Conservation (phyloP, 2,888 invertebrate genomes). For the Protodeltote pygarga region DNA sequence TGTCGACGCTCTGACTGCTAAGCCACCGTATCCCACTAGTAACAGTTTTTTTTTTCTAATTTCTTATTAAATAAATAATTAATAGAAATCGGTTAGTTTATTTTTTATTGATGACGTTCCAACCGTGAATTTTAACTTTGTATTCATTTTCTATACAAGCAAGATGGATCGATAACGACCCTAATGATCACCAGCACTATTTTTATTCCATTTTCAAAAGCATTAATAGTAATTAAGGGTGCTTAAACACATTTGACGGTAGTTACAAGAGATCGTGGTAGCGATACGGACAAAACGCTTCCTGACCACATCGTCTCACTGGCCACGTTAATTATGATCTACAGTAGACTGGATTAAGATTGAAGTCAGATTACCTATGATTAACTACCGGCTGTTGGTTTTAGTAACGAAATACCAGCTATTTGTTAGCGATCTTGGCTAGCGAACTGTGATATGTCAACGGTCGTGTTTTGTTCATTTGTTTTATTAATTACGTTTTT, state of each 20-base stretch:
- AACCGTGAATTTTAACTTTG: not conserved
- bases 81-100: too few relatives aligned
- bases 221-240: conserved; percentile 59
- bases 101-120: not conserved
- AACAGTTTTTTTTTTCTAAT: too few relatives aligned
- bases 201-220: conserved; percentile 40
- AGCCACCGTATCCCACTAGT: too few relatives aligned
- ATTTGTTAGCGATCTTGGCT: conserved; percentile 47
- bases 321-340: conserved; percentile 80
- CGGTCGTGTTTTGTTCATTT: conserved; percentile 26
- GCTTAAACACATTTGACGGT: conserved; percentile 59
- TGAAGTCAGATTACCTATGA: conserved; percentile 75
- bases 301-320: conserved; percentile 70
- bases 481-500: conserved; percentile 38
- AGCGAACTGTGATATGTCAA: conserved; percentile 38
- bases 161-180: conserved; percentile 39
- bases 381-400: conserved; percentile 69
- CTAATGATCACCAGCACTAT: conserved; percentile 38
- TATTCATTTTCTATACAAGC: conserved; percentile 11
- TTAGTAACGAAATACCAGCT: conserved; percentile 53
- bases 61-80: too few relatives aligned
- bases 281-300: conserved; percentile 80
- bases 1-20: too few relatives aligned
- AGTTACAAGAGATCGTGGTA: conserved; percentile 60
- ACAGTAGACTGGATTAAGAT: conserved; percentile 72